Evolutionary conservation across 2,888 invertebrate species (phyloP).

Genomic region (Patella ulyssiponensis): DNA sequence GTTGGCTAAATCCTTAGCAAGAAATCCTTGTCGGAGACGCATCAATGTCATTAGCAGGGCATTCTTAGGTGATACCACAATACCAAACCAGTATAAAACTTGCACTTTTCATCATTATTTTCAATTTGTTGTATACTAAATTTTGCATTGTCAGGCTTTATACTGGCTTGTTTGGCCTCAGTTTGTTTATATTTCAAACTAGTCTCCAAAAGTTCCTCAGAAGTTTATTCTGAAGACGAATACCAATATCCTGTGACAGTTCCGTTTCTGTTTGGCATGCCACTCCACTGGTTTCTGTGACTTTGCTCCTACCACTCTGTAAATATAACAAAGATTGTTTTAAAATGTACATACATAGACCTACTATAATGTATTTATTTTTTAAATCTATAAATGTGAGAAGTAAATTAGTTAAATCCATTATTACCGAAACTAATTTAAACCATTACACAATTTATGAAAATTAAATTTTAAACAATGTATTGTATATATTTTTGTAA

Average conservation of each 20-base stretch:
- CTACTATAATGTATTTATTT: too few relatives aligned
- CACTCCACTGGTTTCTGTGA: neutral
- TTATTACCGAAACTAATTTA: too few relatives aligned
- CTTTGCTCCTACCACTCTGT: neutral
- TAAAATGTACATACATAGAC: neutral
- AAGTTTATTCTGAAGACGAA: neutral
- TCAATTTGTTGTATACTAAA: neutral
- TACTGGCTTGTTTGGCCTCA: neutral
- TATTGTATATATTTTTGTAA: too few relatives aligned
- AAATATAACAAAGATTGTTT: neutral
- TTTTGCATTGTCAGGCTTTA: neutral
- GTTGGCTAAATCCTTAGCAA: neutral
- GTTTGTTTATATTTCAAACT: neutral
- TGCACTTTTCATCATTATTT: neutral
- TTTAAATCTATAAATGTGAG: too few relatives aligned
- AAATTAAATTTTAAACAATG: too few relatives aligned
- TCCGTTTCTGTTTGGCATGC: neutral
- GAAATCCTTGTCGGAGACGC: neutral
- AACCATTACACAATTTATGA: too few relatives aligned
- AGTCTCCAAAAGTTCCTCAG: neutral
- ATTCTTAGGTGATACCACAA: neutral
- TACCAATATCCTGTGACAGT: neutral
- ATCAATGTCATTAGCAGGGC: slow-evolving; percentile 7
- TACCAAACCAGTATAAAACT: too few relatives aligned
- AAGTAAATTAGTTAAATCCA: too few relatives aligned